Percentiles rank a stretch among this genome's conserved stretches.
Conservation (phyloP, 2,113 vertebrate genomes). For the Atrichornis clamosus region DNA sequence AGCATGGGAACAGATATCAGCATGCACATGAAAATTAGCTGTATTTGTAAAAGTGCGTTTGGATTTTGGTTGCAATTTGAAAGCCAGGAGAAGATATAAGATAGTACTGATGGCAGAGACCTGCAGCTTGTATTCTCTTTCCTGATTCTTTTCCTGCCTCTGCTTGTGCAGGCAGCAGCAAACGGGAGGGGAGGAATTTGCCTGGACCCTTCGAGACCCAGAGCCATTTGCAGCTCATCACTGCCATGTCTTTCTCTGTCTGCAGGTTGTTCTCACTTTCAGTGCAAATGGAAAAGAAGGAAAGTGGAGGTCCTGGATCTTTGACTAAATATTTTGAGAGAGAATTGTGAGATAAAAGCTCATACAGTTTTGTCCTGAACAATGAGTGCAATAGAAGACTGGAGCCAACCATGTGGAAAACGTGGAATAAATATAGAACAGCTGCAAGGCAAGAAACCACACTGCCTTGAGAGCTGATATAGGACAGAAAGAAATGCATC, state of each 20-base stretch:
- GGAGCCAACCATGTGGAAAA: background rate
- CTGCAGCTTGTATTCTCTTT: background rate
- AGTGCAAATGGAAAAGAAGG: background rate
- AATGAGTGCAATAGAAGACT: background rate
- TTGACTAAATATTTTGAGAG: background rate
- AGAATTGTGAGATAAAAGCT: background rate
- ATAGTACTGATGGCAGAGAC: background rate
- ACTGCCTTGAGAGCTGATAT: background rate
- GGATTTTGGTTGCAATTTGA: background rate
- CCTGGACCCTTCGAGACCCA: accelerated
- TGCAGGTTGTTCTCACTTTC: background rate
- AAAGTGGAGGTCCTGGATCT: background rate
- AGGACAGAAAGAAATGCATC: background rate
- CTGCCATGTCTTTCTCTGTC: background rate
- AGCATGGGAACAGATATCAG: background rate
- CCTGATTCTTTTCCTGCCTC: background rate
- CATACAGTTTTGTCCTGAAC: background rate
- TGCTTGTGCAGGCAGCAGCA: background rate
- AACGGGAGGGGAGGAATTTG: background rate
- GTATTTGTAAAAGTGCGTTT: background rate
- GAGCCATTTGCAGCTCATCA: background rate
- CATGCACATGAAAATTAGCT: background rate
- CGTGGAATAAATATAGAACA: background rate
- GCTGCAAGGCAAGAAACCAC: background rate
- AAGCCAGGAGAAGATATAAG: background rate